These are phyloP conservation scores for Lipophrys pholis DNA, from an alignment of 2,113 vertebrate species.

Conservation along the genomic window DNA sequence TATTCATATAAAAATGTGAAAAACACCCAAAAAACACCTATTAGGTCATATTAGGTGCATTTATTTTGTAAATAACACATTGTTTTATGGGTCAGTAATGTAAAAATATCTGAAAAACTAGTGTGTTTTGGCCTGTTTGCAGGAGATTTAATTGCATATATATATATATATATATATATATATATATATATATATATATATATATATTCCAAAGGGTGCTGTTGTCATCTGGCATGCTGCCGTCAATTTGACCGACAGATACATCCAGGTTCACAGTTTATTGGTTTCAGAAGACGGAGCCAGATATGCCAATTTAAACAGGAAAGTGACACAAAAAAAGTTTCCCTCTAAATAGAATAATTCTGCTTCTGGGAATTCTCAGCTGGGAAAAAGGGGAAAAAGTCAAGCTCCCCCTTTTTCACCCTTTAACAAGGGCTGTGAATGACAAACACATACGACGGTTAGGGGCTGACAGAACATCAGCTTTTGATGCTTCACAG, in stretches of 20 bases:
- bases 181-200: constrained; percentile 39
- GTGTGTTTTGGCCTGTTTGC: too few relatives aligned
- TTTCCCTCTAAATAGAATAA: constrained; percentile 95
- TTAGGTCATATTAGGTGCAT: too few relatives aligned
- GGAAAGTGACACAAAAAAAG: constrained; percentile 90
- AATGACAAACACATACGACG: constrained; percentile 94
- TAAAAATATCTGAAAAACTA: too few relatives aligned
- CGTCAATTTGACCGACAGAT: constrained; percentile 94
- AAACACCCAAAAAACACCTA: too few relatives aligned
- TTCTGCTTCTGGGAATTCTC: constrained; percentile 94
- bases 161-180: constrained; percentile 18
- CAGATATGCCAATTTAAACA: constrained; percentile 96
- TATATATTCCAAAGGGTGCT: constrained; percentile 73
- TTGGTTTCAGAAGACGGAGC: constrained; percentile 92
- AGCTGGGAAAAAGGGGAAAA: constrained; percentile 80
- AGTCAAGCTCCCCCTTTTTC: constrained; percentile 82
- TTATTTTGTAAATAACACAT: too few relatives aligned
- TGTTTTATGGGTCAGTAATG: too few relatives aligned
- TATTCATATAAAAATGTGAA: too few relatives aligned
- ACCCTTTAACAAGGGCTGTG: constrained; percentile 88
- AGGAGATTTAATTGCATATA: too few relatives aligned
- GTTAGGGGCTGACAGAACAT: constrained; percentile 89
- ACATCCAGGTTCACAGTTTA: constrained; percentile 95
- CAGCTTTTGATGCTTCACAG: constrained; percentile 90
- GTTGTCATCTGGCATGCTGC: constrained; percentile 84